Conservation (phyloP, 1,140 invertebrate species). For the Trachymyrmex cornetzi region DNA sequence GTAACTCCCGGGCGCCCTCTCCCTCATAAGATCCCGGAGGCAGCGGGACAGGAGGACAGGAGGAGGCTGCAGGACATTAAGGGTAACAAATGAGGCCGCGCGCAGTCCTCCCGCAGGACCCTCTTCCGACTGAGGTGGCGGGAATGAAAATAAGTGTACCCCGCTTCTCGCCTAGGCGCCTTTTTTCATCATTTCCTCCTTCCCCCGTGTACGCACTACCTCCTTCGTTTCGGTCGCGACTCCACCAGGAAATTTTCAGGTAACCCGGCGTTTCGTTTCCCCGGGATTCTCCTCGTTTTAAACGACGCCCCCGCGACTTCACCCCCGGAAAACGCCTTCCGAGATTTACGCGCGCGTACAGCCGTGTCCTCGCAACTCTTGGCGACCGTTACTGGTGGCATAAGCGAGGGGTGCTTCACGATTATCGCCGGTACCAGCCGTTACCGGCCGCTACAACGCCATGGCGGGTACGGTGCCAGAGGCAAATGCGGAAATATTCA, state of each 20-base stretch:
- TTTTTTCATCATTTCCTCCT: slow-evolving; percentile 75
- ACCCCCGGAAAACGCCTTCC: slow-evolving; percentile 54
- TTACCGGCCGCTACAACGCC: slow-evolving; percentile 47
- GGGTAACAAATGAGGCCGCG: slow-evolving; percentile 84
- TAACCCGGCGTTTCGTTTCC: slow-evolving; percentile 40
- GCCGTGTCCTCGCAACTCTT: slow-evolving; percentile 59
- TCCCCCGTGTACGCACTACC: slow-evolving; percentile 42
- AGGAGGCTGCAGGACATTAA: slow-evolving; percentile 81
- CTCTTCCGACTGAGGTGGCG: slow-evolving; percentile 81
- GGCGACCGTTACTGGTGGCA: slow-evolving; percentile 47
- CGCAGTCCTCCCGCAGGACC: slow-evolving; percentile 81
- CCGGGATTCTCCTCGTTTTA: slow-evolving; percentile 44
- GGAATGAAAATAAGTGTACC: slow-evolving; percentile 85
- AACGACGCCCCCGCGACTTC: slow-evolving; percentile 21
- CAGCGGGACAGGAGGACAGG: slow-evolving; percentile 44
- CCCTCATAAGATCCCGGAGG: slow-evolving; percentile 74
- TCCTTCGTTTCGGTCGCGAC: slow-evolving; percentile 61
- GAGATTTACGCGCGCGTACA: slow-evolving; percentile 73
- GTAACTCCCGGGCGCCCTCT: slow-evolving; percentile 55
- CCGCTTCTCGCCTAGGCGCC: slow-evolving; percentile 65
- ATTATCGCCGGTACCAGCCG: slow-evolving; percentile 63
- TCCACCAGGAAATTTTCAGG: slow-evolving; percentile 50
- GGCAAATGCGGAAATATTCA: slow-evolving; percentile 76
- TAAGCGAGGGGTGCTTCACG: slow-evolving; percentile 55
- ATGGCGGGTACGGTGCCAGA: not conserved